Percentiles rank a stretch among this genome's conserved stretches.
Conservation (phyloP, 2,797 vertebrate genomes). For the Nannoperca australis region DNA sequence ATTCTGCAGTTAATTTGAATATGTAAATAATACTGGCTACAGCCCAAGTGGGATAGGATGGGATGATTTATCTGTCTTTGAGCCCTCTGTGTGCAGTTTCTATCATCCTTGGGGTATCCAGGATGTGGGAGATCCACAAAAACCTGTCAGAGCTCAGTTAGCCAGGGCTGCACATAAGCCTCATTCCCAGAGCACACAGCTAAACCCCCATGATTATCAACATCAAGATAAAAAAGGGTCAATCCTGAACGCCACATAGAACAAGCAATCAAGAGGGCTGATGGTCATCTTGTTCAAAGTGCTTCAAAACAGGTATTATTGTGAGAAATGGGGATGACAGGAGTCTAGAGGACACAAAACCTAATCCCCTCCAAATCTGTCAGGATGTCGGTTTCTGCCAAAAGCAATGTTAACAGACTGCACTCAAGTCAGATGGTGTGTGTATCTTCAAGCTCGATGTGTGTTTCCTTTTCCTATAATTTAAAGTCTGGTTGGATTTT, state of each 20-base stretch:
- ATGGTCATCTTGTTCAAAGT: constrained; percentile 36
- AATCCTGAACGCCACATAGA: constrained; percentile 9
- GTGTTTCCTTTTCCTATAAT: not conserved
- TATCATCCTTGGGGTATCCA: constrained; percentile 10
- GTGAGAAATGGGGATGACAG: constrained; percentile 3
- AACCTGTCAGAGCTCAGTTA: constrained; percentile 35
- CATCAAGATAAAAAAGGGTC: constrained; percentile 38
- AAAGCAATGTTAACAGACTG: not conserved
- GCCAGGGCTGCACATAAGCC: constrained; percentile 18
- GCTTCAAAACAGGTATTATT: not conserved
- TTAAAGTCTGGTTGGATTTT: not conserved
- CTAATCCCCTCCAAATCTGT: not conserved
- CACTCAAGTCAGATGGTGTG: not conserved
- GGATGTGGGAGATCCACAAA: constrained; percentile 25
- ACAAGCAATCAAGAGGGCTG: constrained; percentile 21
- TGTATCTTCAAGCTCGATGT: not conserved
- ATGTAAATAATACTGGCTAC: constrained; percentile 44
- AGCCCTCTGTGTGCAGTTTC: constrained; percentile 37
- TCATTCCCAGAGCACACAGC: constrained; percentile 19
- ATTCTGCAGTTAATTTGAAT: constrained; percentile 54
- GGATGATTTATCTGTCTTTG: constrained; percentile 26
- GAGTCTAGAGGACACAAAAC: not conserved
- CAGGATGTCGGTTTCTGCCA: not conserved
- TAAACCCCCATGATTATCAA: constrained; percentile 45
- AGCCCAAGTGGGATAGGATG: constrained; percentile 30